phyloP scores from a whole-genome alignment of 2,888 invertebrate genomes.

The Apamea sordens region DNA sequence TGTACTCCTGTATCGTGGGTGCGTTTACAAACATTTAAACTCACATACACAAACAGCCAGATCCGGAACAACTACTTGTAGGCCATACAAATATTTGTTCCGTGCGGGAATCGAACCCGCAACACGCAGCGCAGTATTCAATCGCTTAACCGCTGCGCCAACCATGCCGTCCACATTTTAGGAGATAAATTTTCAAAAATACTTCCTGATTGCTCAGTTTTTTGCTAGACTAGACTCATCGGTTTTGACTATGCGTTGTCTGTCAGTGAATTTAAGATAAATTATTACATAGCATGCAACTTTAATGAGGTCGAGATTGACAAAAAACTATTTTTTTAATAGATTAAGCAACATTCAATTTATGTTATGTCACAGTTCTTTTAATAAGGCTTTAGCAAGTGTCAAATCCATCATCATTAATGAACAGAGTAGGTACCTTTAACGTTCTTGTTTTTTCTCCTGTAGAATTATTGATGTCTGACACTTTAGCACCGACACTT shows the following conservation, averaged over 20 bases:
- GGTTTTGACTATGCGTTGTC: background rate
- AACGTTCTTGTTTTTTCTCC: background rate
- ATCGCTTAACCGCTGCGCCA: too few species aligned
- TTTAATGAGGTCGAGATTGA: background rate
- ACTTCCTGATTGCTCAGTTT: background rate
- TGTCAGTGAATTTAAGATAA: background rate
- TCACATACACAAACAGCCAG: too few species aligned
- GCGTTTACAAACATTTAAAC: too few species aligned
- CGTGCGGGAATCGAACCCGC: too few species aligned
- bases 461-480: background rate
- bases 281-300: background rate
- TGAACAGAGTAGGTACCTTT: background rate
- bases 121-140: too few species aligned
- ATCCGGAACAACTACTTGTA: too few species aligned
- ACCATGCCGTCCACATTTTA: too few species aligned
- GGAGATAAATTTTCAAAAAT: background rate
- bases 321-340: background rate
- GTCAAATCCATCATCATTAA: constrained; percentile 41
- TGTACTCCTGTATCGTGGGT: too few species aligned
- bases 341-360: background rate
- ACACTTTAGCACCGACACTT: background rate
- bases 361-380: background rate
- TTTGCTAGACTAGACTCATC: background rate
- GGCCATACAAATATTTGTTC: too few species aligned
- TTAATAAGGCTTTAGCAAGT: constrained; percentile 4